Evolutionary conservation across 1,140 invertebrate genomes (phyloP), one percentile per base, ranked within the genome.

Genomic region (Plutomurus gul): DNA sequence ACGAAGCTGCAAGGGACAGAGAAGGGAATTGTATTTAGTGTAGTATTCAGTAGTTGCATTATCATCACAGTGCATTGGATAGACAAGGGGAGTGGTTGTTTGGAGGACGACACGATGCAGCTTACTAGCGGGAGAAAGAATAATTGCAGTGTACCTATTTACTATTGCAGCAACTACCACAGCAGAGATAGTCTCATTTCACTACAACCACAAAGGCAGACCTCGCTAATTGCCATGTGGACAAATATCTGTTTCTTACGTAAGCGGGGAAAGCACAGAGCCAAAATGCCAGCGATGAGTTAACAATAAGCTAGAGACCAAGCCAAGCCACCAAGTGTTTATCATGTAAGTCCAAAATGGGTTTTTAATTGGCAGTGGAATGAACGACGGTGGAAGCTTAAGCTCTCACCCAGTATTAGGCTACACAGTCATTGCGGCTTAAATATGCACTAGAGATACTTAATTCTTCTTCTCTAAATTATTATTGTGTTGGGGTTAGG

Each of bases 221-320:
- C 30, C 56, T 27, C 56, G 36, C 56, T 65, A 65, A 65, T 65
- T 65, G 56, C 56, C 56, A n/a, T 65, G 56, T 65, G 56, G 56
- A 65, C 56, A 65, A 65, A 30, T 65, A 30, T 65, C n/a, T n/a
- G n/a, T n/a, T n/a, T n/a, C n/a, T n/a, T 13, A 39, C 6, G 6
- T 39, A 39, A 7, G 6, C 47, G 47, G 20, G 18, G 25, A 51
- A 51, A 51, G 47, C 20, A 51, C 47, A 51, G 25, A 51, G 47
- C 20, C 47, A 6, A 22, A 51, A 51, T 51, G 20, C 47, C 25
- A 25, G 36, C 56, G 56, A 36, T n/a, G 56, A 27, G 56, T 65
- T 33, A 65, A 27, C 56, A 65, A 65, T 65, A 65, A 65, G 30
- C 56, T 33, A 65, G 16, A 30, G 13, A 27, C 27, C 56, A 1